A percentile compares a stretch with the other conserved stretches of the same genome.
Conservation (phyloP, 2,888 invertebrate species). For the Phlogophora meticulosa region DNA sequence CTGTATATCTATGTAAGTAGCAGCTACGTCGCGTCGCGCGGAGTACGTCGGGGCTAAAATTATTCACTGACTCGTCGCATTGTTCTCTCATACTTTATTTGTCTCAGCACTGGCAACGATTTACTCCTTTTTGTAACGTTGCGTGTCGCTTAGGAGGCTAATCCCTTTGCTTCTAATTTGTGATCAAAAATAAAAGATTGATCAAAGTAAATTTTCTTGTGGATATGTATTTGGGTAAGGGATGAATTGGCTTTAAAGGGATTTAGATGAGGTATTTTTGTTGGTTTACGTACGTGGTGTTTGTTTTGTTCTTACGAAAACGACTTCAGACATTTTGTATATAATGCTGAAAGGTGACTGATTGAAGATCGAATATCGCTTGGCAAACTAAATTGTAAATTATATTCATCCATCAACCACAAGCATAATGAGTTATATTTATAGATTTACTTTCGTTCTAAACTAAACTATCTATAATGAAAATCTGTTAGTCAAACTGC, state of each 20-base stretch:
- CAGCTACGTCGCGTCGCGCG: conserved; percentile 73
- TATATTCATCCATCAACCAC: neutral
- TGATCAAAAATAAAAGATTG: conserved; percentile 81
- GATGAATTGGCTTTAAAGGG: conserved; percentile 53
- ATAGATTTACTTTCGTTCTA: conserved; percentile 46
- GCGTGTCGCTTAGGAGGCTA: conserved; percentile 82
- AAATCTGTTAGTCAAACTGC: conserved; percentile 59
- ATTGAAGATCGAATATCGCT: neutral
- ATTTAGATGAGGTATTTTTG: conserved; percentile 51
- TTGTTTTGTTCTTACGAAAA: conserved; percentile 6
- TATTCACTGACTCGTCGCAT: conserved; percentile 88
- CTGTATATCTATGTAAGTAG: conserved; percentile 65
- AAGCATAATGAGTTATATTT: neutral
- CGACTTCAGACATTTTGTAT: neutral
- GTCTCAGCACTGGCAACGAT: conserved; percentile 72
- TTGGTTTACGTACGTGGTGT: neutral
- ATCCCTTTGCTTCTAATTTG: conserved; percentile 85
- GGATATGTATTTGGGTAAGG: conserved; percentile 58
- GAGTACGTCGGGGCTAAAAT: conserved; percentile 86
- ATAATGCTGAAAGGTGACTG: neutral
- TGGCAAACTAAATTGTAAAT: neutral
- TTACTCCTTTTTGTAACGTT: conserved; percentile 82
- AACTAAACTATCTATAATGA: conserved; percentile 64
- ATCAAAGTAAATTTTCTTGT: conserved; percentile 72
- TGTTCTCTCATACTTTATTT: conserved; percentile 90